phyloP scores from a whole-genome alignment of 2,113 vertebrate genomes.

The Pteronura brasiliensis region DNA sequence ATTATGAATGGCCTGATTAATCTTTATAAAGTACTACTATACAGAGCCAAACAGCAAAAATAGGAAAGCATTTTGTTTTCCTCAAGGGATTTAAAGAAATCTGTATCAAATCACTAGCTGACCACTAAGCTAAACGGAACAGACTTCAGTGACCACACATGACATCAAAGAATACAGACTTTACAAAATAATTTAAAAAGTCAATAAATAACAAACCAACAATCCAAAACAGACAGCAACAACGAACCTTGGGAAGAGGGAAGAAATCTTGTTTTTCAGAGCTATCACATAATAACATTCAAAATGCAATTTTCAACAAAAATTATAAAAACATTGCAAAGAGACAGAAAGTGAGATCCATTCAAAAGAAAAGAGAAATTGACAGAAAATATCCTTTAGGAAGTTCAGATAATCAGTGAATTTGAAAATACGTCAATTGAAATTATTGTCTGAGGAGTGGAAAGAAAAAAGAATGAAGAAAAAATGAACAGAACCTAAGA shows the following conservation, averaged over 20 bases:
- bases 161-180: background rate
- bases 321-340: background rate
- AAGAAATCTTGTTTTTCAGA: background rate
- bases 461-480: background rate
- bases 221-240: background rate
- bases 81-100: background rate
- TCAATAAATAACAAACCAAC: background rate
- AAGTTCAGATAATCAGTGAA: background rate
- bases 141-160: background rate
- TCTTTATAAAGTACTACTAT: background rate
- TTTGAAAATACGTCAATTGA: background rate
- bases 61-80: background rate
- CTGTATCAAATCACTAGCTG: background rate
- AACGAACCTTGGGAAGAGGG: background rate
- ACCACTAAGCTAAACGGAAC: background rate
- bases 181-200: background rate
- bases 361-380: background rate
- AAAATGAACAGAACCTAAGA: background rate
- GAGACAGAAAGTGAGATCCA: background rate
- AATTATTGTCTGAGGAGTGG: background rate
- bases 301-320: background rate
- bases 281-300: background rate
- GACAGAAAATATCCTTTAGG: background rate
- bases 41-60: background rate
- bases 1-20: background rate